Evolutionary conservation across 2,888 invertebrate genomes (phyloP).

Genomic region (Lottia gigantea): DNA sequence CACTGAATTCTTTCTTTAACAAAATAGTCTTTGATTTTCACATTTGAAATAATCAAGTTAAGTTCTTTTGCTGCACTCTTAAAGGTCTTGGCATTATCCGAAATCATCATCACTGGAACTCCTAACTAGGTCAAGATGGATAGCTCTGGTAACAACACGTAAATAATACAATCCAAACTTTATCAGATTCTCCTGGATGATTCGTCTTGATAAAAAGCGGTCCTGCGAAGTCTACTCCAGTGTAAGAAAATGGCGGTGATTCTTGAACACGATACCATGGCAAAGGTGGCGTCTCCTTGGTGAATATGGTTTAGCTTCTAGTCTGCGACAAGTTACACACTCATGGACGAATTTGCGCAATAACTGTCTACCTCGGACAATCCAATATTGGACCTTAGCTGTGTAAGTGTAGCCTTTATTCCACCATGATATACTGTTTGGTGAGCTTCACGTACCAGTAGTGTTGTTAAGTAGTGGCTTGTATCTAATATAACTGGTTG

Average conservation of each 20-base stretch:
- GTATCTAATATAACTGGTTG: too few relatives aligned
- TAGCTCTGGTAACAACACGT: not conserved
- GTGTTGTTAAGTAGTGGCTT: too few relatives aligned
- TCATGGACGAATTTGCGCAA: not conserved
- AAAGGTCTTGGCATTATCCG: not conserved
- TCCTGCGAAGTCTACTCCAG: constrained; percentile 1
- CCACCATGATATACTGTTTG: not conserved
- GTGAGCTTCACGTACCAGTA: not conserved
- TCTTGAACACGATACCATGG: not conserved
- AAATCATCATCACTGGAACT: not conserved
- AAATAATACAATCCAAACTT: not conserved
- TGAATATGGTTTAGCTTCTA: not conserved
- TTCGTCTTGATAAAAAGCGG: not conserved
- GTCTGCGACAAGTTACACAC: not conserved
- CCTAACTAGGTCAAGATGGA: not conserved
- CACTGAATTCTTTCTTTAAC: not conserved
- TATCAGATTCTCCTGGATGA: too few relatives aligned
- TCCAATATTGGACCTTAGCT: not conserved
- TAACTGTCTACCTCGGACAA: not conserved
- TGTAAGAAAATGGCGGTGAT: not conserved
- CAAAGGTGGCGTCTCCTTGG: not conserved
- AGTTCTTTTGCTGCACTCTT: not conserved
- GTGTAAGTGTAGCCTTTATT: not conserved
- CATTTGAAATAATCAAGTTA: not conserved
- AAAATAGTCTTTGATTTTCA: too few relatives aligned